A percentile compares a stretch with the other conserved stretches of the same genome.
Evolutionary conservation across 2,797 vertebrate genomes (phyloP).

Genomic region (Synanceia verrucosa): DNA sequence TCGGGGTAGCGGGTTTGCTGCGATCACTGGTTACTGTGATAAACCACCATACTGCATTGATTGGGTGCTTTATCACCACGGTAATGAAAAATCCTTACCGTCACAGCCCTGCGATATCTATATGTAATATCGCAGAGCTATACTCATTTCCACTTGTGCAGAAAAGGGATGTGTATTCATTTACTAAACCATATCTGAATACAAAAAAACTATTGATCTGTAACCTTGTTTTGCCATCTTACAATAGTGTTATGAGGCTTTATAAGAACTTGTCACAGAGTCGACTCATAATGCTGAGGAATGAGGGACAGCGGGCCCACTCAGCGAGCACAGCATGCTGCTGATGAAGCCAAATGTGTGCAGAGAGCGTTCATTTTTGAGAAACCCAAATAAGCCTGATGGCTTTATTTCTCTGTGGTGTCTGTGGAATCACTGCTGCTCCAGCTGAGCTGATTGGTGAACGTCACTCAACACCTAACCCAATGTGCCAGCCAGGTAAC

Average conservation of each 20-base stretch:
- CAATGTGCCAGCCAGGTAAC: conserved; percentile 42
- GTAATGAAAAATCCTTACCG: no score
- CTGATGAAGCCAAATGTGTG: neutral
- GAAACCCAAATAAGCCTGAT: conserved; percentile 12
- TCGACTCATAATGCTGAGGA: conserved; percentile 2
- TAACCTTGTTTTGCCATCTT: neutral
- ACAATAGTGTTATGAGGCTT: neutral
- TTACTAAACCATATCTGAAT: neutral
- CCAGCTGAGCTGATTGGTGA: conserved; percentile 34
- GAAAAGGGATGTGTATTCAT: neutral
- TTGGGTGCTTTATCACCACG: no score
- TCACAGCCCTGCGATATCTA: no score
- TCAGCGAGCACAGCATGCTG: neutral
- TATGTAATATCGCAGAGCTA: no score
- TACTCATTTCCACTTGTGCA: neutral
- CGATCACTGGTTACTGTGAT: no score
- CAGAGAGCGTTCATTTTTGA: neutral
- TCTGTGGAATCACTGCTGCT: neutral
- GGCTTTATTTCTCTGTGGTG: neutral
- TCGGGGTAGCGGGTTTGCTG: no score
- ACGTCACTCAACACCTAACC: conserved; percentile 37
- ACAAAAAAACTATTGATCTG: neutral
- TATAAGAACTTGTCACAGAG: neutral
- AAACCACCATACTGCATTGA: no score
- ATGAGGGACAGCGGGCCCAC: neutral